Evolutionary conservation across 2,797 vertebrate species (phyloP).

Genomic region (Heteromormyrus szaboi): DNA sequence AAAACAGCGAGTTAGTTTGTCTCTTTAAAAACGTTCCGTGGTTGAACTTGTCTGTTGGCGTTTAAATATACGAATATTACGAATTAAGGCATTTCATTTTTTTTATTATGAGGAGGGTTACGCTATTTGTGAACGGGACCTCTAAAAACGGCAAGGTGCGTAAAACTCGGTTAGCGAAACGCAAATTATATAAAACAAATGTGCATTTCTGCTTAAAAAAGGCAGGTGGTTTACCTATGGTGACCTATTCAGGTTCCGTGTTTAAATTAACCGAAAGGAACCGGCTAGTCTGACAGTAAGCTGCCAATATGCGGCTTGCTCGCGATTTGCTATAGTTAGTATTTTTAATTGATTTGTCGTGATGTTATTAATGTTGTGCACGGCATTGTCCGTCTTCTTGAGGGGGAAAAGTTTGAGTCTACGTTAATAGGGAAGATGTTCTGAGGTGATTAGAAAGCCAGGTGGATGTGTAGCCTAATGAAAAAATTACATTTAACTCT

Average conservation of each 20-base stretch:
- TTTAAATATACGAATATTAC: neutral
- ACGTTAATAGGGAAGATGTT: neutral
- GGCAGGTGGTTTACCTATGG: neutral
- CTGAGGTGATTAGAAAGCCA: neutral
- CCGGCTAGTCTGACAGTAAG: neutral
- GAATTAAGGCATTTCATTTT: neutral
- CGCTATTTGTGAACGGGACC: conserved; percentile 80
- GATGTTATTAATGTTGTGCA: neutral
- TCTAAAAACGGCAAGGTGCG: conserved; percentile 74
- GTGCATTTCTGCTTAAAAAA: neutral
- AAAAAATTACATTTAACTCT: neutral
- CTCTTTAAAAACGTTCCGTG: neutral
- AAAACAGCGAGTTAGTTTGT: neutral
- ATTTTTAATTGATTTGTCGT: neutral
- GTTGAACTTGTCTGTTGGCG: no score
- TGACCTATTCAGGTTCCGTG: neutral
- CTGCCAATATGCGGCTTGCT: neutral
- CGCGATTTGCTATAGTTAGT: neutral
- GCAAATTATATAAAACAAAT: neutral
- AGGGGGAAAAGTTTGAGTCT: neutral
- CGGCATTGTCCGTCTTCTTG: neutral
- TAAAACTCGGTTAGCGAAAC: neutral
- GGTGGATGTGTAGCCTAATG: neutral
- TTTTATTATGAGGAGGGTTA: conserved; percentile 61
- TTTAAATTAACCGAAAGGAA: neutral